A percentile compares a stretch with the other conserved stretches of the same genome.
phyloP scores from a whole-genome alignment of 2,113 vertebrate species.

The Ciconia maguari region DNA sequence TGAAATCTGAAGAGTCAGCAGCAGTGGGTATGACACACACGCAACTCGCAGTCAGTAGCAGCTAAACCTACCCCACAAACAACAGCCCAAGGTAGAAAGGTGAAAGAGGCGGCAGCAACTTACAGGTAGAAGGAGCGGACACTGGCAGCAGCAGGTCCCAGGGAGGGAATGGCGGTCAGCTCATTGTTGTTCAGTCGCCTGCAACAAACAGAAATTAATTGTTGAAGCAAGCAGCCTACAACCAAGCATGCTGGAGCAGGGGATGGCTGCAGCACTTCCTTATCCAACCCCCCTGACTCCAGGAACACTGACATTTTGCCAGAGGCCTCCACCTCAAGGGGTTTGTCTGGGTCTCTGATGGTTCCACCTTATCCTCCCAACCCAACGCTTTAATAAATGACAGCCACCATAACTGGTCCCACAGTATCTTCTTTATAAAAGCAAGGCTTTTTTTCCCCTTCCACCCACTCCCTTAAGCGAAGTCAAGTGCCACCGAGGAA shows the following conservation, averaged over 20 bases:
- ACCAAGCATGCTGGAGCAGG: rapidly evolving
- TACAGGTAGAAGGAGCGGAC: slow-evolving; percentile 86
- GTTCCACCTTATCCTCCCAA: not conserved
- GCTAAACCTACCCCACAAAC: not conserved
- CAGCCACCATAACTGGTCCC: not conserved
- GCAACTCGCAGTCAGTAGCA: rapidly evolving
- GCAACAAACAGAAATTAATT: slow-evolving; percentile 56
- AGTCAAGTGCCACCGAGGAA: not conserved
- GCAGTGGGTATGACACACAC: rapidly evolving
- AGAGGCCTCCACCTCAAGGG: not conserved
- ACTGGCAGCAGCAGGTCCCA: slow-evolving; percentile 77
- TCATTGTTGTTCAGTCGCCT: slow-evolving; percentile 91
- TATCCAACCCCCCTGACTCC: rapidly evolving
- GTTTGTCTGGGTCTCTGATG: not conserved
- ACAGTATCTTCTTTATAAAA: rapidly evolving
- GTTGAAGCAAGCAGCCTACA: not conserved
- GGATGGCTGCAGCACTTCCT: rapidly evolving
- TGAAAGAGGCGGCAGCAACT: slow-evolving; percentile 57
- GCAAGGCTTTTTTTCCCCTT: not conserved
- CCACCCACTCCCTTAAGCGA: not conserved
- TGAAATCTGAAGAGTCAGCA: not conserved
- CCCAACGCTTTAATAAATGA: not conserved
- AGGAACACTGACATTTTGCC: not conserved
- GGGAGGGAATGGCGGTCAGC: slow-evolving; percentile 84
- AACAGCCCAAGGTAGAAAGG: not conserved